Base-by-base conservation (phyloP, 2,888 invertebrate genomes). In the Xestia ashworthii region DNA sequence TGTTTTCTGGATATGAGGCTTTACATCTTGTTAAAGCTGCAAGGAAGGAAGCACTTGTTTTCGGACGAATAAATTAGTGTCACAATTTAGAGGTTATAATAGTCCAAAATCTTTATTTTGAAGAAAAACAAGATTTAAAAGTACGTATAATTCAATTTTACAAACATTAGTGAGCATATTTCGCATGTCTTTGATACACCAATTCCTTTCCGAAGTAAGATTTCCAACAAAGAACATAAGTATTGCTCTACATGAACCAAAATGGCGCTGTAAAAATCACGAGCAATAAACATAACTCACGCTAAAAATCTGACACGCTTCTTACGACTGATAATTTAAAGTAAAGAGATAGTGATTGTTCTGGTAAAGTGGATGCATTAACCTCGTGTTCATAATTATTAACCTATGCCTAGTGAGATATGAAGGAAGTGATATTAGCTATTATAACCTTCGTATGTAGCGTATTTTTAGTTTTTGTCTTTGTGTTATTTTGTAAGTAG, bases 401-500 rank as follows among this genome's bases (percentile, higher is more conserved):
- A 93, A 92, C 92, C 87, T 92, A 93, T 91, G 91, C 92, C 90
- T 95, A 91, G 91, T 93, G 89, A 93, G 93, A 92, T 93, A 96
- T 96, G 96, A 96, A 95, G 95, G 96, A 96, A 95, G 94, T 95
- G 94, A 95, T 96, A 90, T 94, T 96, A 94, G 96, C 96, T 91
- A 92, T 96, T 93, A 79, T 96, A 94, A 94, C 96, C 91, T 95
- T 95, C 92, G 87, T 96, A 93, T 95, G 95, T 95, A 96, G 96
- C 90, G 92, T 96, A 94, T 92, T 95, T 92, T 93, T 96, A 95
- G 96, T 96, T 92, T 93, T 96, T 94, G 92, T 94, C 90, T 96
- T 96, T 95, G 96, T 95, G 90, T 93, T 96, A 90, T 94, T 96
- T 96, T 96, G 96, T 96, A 96, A 96, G 96, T 96, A 96, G 95